Evolutionary conservation across 2,888 invertebrate species (phyloP).

Genomic region (Crepidodera aurea): DNA sequence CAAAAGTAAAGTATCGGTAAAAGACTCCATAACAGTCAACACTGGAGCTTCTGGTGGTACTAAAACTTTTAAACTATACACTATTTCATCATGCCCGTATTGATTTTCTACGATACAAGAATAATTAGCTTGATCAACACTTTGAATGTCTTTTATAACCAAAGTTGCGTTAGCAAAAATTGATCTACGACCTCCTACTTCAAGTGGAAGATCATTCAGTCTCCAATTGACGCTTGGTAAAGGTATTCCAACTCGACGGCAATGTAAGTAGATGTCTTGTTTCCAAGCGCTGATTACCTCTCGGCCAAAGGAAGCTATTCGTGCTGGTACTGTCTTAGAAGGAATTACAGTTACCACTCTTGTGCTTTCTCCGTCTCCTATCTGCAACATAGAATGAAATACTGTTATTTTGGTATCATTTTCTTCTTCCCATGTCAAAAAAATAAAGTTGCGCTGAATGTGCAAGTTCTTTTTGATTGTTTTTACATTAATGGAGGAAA

Average conservation of each 20-base stretch:
- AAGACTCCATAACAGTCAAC: constrained; percentile 81
- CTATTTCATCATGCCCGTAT: constrained; percentile 83
- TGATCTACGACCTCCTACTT: constrained; percentile 73
- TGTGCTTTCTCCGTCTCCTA: constrained; percentile 86
- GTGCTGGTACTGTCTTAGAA: constrained; percentile 82
- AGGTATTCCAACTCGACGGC: constrained; percentile 85
- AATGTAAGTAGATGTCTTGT: constrained; percentile 82
- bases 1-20: constrained; percentile 82
- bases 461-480: too few relatives aligned
- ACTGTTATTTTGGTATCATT: too few relatives aligned
- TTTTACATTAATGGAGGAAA: too few relatives aligned
- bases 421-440: too few relatives aligned
- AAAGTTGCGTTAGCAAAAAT: constrained; percentile 77
- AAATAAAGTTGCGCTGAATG: too few relatives aligned
- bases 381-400: constrained; percentile 45
- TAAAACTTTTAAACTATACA: constrained; percentile 76
- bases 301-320: constrained; percentile 87
- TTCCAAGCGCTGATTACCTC: constrained; percentile 86
- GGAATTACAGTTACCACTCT: constrained; percentile 79
- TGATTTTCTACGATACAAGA: constrained; percentile 87
- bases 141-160: constrained; percentile 77
- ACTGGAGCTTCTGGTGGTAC: constrained; percentile 89
- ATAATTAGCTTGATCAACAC: constrained; percentile 88
- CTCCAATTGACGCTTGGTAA: constrained; percentile 81
- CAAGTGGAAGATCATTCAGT: constrained; percentile 77